Base-by-base conservation (phyloP, 1,140 invertebrate genomes). In the Carposina sasakii region DNA sequence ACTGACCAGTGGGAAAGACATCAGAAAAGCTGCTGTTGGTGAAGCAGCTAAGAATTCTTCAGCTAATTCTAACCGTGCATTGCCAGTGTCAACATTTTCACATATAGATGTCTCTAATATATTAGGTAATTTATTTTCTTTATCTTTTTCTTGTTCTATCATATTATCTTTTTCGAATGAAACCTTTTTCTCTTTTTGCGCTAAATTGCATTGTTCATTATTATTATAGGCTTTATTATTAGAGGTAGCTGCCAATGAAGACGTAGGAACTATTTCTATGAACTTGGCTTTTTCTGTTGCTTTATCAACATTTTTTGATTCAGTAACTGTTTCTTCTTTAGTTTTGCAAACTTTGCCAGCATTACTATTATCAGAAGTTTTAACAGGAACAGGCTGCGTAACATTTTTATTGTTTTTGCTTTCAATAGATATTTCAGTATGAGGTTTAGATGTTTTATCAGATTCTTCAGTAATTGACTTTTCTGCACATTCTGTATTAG, bases 41-140 rank as follows among this genome's bases (percentile, higher is more conserved):
- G 92, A 93, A 54, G 92, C 91, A 8, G 91, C 91, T 70, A 93
- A 89, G 57, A 93, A 88, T 65, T 92, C 91, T 69, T 91, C 90
- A 4, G 91, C 91, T 57, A 92, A 79, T 66, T 92, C 91, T 6
- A 90, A 87, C 52, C 90, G 87, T 20, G 89, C 79, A 53, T 88
- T 85, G 30, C 88, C 87, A 4, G 83, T 75, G 54, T 89, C 85
- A 10, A 86, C 88, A 52, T 88, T 89, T 57, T 83, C 75, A 47
- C 50, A 88, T 76, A 68, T 85, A 62, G 59, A 71, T 73, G 67
- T 67, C 66, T 76, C 87, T 84, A 64, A 67, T 74, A 59, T 85
- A 64, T 59, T 76, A 64, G 64, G 82, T 70, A 56, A 73, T 78
- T 63, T 88, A 60, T 49, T 82, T 54, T 72, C 87, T 86, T 65